Conservation (phyloP, 2,113 vertebrate genomes). For the Perca flavescens region DNA sequence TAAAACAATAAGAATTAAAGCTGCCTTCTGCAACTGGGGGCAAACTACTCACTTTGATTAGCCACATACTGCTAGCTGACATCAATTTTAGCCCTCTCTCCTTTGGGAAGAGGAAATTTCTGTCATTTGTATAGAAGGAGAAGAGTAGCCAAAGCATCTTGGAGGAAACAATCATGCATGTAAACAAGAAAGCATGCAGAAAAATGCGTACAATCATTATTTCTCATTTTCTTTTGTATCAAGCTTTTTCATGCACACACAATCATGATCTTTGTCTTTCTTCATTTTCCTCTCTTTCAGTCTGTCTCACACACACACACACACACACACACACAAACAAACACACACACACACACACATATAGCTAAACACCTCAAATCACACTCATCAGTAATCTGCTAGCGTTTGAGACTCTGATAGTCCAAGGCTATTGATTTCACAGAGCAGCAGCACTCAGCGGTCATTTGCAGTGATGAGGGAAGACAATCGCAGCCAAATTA, state of each 20-base stretch:
- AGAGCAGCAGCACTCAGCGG: constrained; percentile 66
- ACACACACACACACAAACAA: constrained; percentile 11
- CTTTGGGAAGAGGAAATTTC: constrained; percentile 42
- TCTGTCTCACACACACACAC: background rate
- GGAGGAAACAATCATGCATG: constrained; percentile 18
- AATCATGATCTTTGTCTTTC: background rate
- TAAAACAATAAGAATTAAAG: constrained; percentile 67
- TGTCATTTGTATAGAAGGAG: constrained; percentile 46
- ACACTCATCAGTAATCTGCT: constrained; percentile 72
- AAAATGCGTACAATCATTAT: constrained; percentile 10
- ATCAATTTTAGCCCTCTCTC: constrained; percentile 55
- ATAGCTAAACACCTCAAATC: constrained; percentile 64
- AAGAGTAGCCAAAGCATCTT: constrained; percentile 9
- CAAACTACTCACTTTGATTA: constrained; percentile 71
- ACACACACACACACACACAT: constrained; percentile 12
- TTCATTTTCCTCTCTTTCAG: background rate
- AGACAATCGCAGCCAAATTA: constrained; percentile 79
- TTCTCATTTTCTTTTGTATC: constrained; percentile 17
- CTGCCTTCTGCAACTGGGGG: constrained; percentile 48
- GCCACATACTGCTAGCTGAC: constrained; percentile 50
- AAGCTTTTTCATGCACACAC: constrained; percentile 1
- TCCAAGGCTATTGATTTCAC: constrained; percentile 75
- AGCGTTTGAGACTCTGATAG: constrained; percentile 57
- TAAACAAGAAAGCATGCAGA: constrained; percentile 12
- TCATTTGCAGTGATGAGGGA: constrained; percentile 80